Conservation (phyloP, 2,888 invertebrate species). For the Archaeoteleia sp. region DNA sequence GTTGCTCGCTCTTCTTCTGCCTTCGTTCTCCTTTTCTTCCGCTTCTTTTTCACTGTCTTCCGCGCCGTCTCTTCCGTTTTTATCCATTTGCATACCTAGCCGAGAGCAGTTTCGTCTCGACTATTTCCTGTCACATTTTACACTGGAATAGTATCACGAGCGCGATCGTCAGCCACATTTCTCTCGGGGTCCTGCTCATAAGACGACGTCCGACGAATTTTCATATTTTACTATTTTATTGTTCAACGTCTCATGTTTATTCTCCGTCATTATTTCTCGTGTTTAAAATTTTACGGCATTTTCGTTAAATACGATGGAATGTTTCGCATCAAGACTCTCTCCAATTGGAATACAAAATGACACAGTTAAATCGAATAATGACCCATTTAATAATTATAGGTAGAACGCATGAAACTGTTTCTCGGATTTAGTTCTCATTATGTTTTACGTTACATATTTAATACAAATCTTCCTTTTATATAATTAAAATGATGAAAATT, state of each 20-base stretch:
- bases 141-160: constrained; percentile 65
- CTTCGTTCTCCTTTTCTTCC: constrained; percentile 20
- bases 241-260: constrained; percentile 10
- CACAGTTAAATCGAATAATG: no score
- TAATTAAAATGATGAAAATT: no score
- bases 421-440: no score
- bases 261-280: background rate
- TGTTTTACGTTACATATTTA: no score
- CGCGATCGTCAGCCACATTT: constrained; percentile 66
- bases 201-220: constrained; percentile 16
- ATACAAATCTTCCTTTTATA: no score
- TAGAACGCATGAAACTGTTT: no score
- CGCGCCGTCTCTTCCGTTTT: constrained; percentile 42
- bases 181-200: constrained; percentile 51
- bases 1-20: constrained; percentile 32
- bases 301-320: background rate
- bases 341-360: no score
- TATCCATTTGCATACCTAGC: constrained; percentile 39
- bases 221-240: constrained; percentile 22
- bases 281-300: background rate
- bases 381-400: no score
- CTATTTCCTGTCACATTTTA: constrained; percentile 70
- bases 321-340: no score
- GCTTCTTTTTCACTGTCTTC: constrained; percentile 29
- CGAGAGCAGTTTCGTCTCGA: constrained; percentile 66